Evolutionary conservation across 2,888 invertebrate genomes (phyloP), one percentile per base, ranked within the genome.

Genomic region (Pristionchus exspectatus): DNA sequence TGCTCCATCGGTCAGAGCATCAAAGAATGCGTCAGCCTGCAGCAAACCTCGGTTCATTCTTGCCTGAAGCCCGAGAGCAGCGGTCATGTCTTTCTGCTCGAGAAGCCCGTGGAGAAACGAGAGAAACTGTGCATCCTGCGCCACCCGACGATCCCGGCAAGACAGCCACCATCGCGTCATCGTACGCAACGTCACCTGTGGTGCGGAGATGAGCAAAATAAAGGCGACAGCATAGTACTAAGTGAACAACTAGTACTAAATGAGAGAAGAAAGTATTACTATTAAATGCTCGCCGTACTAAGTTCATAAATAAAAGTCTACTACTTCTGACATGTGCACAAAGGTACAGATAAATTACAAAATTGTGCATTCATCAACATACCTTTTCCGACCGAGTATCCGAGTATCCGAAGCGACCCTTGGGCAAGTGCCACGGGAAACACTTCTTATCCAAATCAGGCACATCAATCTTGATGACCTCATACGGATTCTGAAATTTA

Each of bases 381-480:
- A 74, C 74, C 83, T 30, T 50, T 54, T 54, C 50, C 83, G 44
- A 5, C 14, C 74, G 74, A 74, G 4, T 24, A 16, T 9, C 24
- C 27, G 24, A 10, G 50, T n/a, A 4, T 10, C 83, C 83, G 54
- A 83, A 54, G 10, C 27, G 16, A 16, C 83, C 83, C 4, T 10
- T 16, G 21, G 83, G 50, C 10, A 83, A 83, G 50, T 83, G 83
- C 83, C 83, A 83, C 21, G 83, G 83, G 83, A 50, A 83, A 18
- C 10, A 16, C 50, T 27, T 83, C 50, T 12, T 54, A 10, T 83
- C 83, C 18, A 83, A 24, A 54, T 50, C 3, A 44, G 16, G 50
- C 16, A 24, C n/a, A 54, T 83, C 83, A 14, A 83, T 27, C 9
- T 9, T 18, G 83, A 44, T 5, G 9, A 54, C 18, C 83, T 50